A percentile compares a stretch with the other conserved stretches of the same genome.
Evolutionary conservation across 2,888 invertebrate species (phyloP).

Genomic region (Nymphalis polychloros): DNA sequence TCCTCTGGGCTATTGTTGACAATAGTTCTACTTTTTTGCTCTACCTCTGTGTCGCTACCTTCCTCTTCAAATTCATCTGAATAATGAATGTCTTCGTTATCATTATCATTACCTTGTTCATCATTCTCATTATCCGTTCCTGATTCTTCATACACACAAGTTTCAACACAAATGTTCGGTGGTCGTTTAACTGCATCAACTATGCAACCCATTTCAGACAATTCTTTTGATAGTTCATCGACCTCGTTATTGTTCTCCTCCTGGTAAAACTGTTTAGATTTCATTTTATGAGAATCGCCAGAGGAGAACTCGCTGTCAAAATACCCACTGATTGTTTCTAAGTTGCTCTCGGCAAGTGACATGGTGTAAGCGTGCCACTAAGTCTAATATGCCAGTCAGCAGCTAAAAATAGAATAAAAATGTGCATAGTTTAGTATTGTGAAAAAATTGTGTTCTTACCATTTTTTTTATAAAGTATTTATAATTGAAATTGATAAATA

Average conservation of each 20-base stretch:
- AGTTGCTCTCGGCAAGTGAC: slow-evolving; percentile 62
- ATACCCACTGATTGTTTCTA: slow-evolving; percentile 52
- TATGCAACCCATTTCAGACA: slow-evolving; percentile 76
- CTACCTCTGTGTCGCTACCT: slow-evolving; percentile 57
- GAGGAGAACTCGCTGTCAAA: slow-evolving; percentile 64
- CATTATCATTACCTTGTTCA: slow-evolving; percentile 39
- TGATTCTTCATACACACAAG: slow-evolving; percentile 63
- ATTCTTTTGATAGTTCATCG: slow-evolving; percentile 70
- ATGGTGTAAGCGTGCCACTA: slow-evolving; percentile 66
- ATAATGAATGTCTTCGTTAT: slow-evolving; percentile 63
- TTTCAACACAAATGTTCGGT: slow-evolving; percentile 71
- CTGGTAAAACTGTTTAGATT: slow-evolving; percentile 60
- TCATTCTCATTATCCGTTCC: slow-evolving; percentile 52
- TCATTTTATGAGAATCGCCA: slow-evolving; percentile 68
- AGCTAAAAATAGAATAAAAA: slow-evolving; percentile 46
- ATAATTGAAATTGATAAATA: neutral
- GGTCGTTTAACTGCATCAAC: slow-evolving; percentile 69
- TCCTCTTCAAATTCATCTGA: slow-evolving; percentile 78
- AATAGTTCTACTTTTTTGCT: slow-evolving; percentile 47
- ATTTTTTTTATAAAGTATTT: no score
- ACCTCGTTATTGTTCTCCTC: slow-evolving; percentile 79
- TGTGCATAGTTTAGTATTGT: slow-evolving; percentile 25
- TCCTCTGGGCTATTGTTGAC: slow-evolving; percentile 43
- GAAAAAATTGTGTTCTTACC: neutral
- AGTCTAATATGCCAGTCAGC: slow-evolving; percentile 41